Evolutionary conservation across 2,888 invertebrate genomes (phyloP).

Genomic region (Lamproptera curius): DNA sequence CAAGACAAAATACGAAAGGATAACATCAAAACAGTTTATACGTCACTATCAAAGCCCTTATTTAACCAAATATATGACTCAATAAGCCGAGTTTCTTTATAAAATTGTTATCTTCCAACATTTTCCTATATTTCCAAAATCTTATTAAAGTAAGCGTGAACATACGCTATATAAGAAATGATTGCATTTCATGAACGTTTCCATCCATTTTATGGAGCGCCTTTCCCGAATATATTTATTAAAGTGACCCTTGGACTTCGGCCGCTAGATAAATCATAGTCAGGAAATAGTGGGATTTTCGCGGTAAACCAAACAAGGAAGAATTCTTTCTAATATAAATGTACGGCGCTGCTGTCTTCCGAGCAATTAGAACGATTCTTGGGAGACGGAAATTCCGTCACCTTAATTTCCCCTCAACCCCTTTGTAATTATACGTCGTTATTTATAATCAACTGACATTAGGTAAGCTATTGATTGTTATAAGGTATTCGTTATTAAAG

Average conservation of each 20-base stretch:
- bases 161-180: constrained; percentile 48
- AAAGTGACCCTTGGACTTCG: constrained; percentile 72
- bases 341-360: not conserved
- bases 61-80: no score
- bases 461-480: no score
- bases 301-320: constrained; percentile 61
- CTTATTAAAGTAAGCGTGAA: constrained; percentile 20
- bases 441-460: no score
- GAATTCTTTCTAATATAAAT: constrained; percentile 39
- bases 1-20: no score
- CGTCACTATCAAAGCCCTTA: no score
- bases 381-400: no score
- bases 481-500: no score
- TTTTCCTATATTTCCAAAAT: constrained; percentile 3
- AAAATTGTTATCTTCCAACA: not conserved
- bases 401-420: no score
- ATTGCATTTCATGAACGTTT: constrained; percentile 59
- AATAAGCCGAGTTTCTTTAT: not conserved
- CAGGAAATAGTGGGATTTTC: constrained; percentile 61
- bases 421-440: no score
- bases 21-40: no score
- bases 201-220: constrained; percentile 62
- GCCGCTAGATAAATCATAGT: constrained; percentile 74
- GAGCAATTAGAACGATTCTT: not conserved
- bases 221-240: constrained; percentile 74